Conservation (phyloP, 2,888 invertebrate species). For the Cephus runcator region DNA sequence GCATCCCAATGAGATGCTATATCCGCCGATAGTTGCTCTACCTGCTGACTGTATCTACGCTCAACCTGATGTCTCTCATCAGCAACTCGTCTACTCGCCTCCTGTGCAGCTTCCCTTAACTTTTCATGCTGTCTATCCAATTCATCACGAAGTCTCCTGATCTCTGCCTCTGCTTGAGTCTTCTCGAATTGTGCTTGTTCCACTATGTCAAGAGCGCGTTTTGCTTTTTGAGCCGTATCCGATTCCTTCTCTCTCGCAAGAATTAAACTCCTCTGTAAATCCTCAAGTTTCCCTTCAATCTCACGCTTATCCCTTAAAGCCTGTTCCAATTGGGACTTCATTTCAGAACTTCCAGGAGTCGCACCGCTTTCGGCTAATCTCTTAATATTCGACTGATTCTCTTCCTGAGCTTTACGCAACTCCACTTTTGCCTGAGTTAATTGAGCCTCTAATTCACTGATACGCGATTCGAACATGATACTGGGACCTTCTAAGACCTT, state of each 20-base stretch:
- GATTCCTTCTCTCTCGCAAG: constrained; percentile 73
- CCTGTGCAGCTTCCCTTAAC: constrained; percentile 79
- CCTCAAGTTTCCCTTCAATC: constrained; percentile 68
- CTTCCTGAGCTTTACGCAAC: constrained; percentile 77
- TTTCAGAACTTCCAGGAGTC: constrained; percentile 29
- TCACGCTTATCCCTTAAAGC: constrained; percentile 53
- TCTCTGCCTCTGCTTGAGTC: constrained; percentile 79
- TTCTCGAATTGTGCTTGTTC: constrained; percentile 83
- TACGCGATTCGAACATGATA: constrained; percentile 85
- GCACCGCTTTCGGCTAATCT: constrained; percentile 47
- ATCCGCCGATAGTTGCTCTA: constrained; percentile 83
- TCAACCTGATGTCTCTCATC: constrained; percentile 80
- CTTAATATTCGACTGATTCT: constrained; percentile 69
- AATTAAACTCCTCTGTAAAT: constrained; percentile 74
- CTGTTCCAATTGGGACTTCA: constrained; percentile 48
- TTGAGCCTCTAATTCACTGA: constrained; percentile 86
- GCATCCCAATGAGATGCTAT: constrained; percentile 84
- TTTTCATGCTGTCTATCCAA: constrained; percentile 81
- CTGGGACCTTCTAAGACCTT: constrained; percentile 76
- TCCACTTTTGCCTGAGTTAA: constrained; percentile 82
- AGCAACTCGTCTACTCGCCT: constrained; percentile 75
- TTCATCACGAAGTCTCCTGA: constrained; percentile 81
- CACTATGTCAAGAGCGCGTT: constrained; percentile 76
- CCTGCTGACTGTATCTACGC: constrained; percentile 76
- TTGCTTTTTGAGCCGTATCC: constrained; percentile 73